These are phyloP conservation scores for Lamprologus tigripictilis DNA, from an alignment of 2,113 vertebrate species.

Conservation along the genomic window DNA sequence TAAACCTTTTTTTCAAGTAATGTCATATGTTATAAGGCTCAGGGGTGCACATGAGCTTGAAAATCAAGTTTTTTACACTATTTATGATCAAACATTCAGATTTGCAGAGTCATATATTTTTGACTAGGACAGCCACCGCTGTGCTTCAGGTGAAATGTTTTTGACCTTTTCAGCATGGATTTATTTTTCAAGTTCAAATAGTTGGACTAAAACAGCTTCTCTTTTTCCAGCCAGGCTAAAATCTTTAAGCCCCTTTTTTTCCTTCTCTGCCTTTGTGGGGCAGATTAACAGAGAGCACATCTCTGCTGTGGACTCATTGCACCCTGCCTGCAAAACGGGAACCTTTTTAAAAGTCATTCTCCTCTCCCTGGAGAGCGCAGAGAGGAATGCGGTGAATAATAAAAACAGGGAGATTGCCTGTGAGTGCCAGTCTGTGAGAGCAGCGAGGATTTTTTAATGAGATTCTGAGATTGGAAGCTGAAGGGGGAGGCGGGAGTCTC, in stretches of 20 bases:
- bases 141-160: neutral
- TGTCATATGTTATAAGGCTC: neutral
- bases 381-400: slow-evolving; percentile 43
- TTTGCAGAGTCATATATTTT: neutral
- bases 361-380: slow-evolving; percentile 24
- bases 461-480: neutral
- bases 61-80: neutral
- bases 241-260: neutral
- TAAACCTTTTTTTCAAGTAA: neutral
- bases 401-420: slow-evolving; percentile 24
- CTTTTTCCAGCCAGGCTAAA: neutral
- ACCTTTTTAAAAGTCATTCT: slow-evolving; percentile 18
- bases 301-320: neutral
- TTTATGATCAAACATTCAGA: neutral
- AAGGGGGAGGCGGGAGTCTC: neutral
- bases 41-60: neutral
- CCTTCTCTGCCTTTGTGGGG: neutral
- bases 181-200: neutral
- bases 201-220: neutral
- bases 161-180: neutral
- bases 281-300: neutral
- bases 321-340: slow-evolving; percentile 10
- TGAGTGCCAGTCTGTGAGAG: slow-evolving; percentile 1
- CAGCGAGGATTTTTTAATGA: slow-evolving; percentile 7
- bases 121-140: neutral